These are phyloP conservation scores for Noctuana brunneofusca DNA, from an alignment of 2,888 invertebrate species.

Conservation along the genomic window DNA sequence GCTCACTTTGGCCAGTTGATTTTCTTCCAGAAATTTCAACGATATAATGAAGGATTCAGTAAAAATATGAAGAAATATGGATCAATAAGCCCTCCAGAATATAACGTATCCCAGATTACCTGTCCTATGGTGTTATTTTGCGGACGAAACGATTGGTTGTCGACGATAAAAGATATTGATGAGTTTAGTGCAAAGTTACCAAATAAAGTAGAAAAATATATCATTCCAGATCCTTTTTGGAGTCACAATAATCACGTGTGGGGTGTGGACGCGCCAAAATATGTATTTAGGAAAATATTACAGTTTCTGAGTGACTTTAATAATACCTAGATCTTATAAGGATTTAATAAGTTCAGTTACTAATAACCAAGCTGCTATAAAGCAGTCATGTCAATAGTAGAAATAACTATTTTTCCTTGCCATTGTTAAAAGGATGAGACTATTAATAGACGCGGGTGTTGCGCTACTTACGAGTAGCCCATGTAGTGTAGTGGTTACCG, in stretches of 20 bases:
- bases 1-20: conserved; percentile 82
- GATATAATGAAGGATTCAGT: conserved; percentile 62
- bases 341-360: not conserved
- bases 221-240: conserved; percentile 79
- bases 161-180: conserved; percentile 81
- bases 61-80: conserved; percentile 65
- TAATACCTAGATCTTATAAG: conserved; percentile 14
- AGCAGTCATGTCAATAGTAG: not conserved
- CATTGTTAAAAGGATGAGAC: not conserved
- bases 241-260: conserved; percentile 72
- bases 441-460: too few species aligned
- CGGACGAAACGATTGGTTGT: conserved; percentile 84
- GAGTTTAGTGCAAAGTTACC: conserved; percentile 78
- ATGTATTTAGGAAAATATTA: conserved; percentile 59
- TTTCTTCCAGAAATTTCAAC: conserved; percentile 57
- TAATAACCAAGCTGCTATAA: not conserved
- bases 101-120: conserved; percentile 59
- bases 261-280: conserved; percentile 56
- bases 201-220: conserved; percentile 82
- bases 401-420: not conserved
- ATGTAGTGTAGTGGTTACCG: too few species aligned
- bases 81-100: conserved; percentile 56
- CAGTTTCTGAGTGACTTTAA: conserved; percentile 48
- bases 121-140: conserved; percentile 67
- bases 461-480: too few species aligned